A percentile compares a stretch with the other conserved stretches of the same genome.
phyloP scores from a whole-genome alignment of 1,140 invertebrate genomes.

The Trachymyrmex cornetzi region DNA sequence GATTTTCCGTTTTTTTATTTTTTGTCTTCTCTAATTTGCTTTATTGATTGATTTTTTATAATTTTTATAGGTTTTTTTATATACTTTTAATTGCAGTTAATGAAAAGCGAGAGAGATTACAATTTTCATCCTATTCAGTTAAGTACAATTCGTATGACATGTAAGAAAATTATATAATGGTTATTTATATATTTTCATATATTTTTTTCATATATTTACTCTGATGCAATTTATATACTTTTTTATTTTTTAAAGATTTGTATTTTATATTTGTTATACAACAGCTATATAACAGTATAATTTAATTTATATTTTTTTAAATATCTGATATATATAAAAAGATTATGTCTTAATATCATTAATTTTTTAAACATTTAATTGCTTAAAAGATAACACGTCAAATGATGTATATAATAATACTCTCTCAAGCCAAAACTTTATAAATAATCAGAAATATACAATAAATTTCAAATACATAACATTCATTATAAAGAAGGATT shows the following conservation, averaged over 20 bases:
- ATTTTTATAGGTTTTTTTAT: neutral
- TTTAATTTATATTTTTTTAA: neutral
- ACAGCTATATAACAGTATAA: neutral
- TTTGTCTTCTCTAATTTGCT: constrained; percentile 30
- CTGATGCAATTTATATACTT: neutral
- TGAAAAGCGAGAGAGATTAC: neutral
- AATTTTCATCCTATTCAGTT: neutral
- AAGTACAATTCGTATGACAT: neutral
- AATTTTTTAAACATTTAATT: constrained; percentile 20
- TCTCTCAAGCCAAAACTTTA: neutral
- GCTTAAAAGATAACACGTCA: neutral
- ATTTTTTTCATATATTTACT: neutral
- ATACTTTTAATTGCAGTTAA: constrained; percentile 34
- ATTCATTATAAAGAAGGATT: neutral
- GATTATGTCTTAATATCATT: neutral
- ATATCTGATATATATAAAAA: neutral
- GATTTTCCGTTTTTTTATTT: constrained; percentile 24
- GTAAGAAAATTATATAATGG: neutral
- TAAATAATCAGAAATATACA: neutral
- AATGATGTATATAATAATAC: neutral
- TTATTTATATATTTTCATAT: neutral
- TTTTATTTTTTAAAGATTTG: neutral
- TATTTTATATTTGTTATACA: neutral
- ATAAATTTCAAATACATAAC: neutral
- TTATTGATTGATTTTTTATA: neutral